Percentiles rank a stretch among this genome's conserved stretches.
Conservation (phyloP, 2,113 vertebrate species). For the Tichodroma muraria region DNA sequence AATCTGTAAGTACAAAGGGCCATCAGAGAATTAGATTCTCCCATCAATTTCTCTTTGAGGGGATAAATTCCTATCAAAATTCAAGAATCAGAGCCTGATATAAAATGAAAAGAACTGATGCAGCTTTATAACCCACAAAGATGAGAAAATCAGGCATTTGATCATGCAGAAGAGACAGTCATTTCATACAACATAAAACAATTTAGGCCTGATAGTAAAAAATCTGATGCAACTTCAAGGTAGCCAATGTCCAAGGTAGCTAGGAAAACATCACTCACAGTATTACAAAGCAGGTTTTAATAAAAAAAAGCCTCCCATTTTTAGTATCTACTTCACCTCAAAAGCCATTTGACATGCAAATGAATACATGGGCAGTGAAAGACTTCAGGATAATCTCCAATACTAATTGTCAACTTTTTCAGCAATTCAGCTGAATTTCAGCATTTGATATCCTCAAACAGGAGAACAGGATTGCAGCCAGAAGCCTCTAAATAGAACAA, state of each 20-base stretch:
- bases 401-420: not conserved
- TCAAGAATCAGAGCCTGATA: not conserved
- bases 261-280: not conserved
- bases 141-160: not conserved
- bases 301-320: slow-evolving; percentile 3
- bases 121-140: not conserved
- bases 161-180: not conserved
- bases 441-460: slow-evolving; percentile 14
- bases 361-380: not conserved
- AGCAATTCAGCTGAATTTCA: not conserved
- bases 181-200: not conserved
- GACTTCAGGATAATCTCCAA: not conserved
- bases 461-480: slow-evolving; percentile 57
- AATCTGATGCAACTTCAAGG: slow-evolving; percentile 1
- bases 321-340: slow-evolving; percentile 22
- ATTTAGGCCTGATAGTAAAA: not conserved
- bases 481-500: slow-evolving; percentile 66
- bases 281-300: slow-evolving; percentile 43
- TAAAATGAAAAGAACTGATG: not conserved
- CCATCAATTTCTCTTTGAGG: not conserved
- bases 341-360: slow-evolving; percentile 29
- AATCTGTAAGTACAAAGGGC: not conserved
- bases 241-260: slow-evolving; percentile 7
- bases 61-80: not conserved
- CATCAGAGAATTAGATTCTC: not conserved